Evolutionary conservation across 2,113 vertebrate genomes (phyloP), one percentile per base, ranked within the genome.

Genomic region (Sander lucioperca): DNA sequence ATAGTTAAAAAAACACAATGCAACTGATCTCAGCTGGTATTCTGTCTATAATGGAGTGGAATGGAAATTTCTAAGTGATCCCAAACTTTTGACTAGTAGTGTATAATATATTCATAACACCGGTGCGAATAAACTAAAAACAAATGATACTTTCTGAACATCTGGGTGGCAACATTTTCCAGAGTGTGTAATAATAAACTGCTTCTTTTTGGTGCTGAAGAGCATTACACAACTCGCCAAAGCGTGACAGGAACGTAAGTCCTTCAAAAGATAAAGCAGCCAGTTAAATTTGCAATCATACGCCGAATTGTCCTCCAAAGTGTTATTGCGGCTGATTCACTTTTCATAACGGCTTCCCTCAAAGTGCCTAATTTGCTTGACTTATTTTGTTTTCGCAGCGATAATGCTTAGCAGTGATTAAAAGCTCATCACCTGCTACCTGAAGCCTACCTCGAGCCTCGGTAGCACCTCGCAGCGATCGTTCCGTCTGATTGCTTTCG

Each of bases 221-320:
- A 78, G 57, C 71, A 78, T 88, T 82, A 80, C 30, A 39, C 51
- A 57, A 57, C 18, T 30, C 74, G 83, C 80, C 7, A 65, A 69
- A 87, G 84, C 85, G 39, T 87, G 81, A 79, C 84, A 81, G 76
- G 78, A 82, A 71, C 48, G 58, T 21, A 43, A 85, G 79, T 83
- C 70, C 77, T 84, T 39, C 25, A 66, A 83, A 88, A 86, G 91
- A 91, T 81, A 79, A 86, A 89, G 75, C 16, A 84, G 81, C 88
- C 77, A 61, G 82, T 91, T 87, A 77, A 88, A 88, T 80, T 73
- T 77, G 74, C 77, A 91, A 88, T 91, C 87, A 90, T 65, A 56
- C 70, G 69, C 78, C 82, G 82, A 77, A 89, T 82, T 85, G 76
- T 89, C 71, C 84, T 89, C 81, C 30, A 65, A 78, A 85, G 70